Evolutionary conservation across 2,113 vertebrate species (phyloP).

Genomic region (Oxygymnocypris stewartii): DNA sequence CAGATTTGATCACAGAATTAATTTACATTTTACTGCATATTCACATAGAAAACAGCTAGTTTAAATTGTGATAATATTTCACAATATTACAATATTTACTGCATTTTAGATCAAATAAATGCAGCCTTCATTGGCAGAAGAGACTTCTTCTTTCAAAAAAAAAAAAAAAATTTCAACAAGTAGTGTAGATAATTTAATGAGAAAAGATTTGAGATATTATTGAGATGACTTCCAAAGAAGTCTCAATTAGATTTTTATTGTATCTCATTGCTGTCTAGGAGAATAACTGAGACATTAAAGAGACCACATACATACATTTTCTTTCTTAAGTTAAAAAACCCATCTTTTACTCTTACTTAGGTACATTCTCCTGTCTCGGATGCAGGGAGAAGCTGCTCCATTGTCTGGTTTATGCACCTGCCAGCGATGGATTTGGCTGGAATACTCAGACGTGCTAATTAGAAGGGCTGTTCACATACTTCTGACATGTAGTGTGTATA

Average conservation of each 20-base stretch:
- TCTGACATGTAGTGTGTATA: constrained; percentile 16
- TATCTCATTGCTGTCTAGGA: not conserved
- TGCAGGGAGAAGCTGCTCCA: not conserved
- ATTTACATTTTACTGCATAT: not conserved
- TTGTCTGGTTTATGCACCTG: constrained; percentile 12
- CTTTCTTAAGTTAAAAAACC: not conserved
- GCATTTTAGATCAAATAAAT: not conserved
- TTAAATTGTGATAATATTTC: not conserved
- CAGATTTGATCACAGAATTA: not conserved
- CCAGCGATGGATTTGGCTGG: not conserved
- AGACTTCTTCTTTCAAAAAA: too few species aligned
- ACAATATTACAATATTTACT: too few species aligned
- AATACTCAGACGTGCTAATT: not conserved
- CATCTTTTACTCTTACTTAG: not conserved
- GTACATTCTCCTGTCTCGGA: not conserved
- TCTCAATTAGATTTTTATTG: not conserved
- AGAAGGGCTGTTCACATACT: constrained; percentile 17
- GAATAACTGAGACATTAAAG: not conserved
- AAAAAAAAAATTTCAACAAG: too few species aligned
- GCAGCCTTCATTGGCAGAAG: not conserved
- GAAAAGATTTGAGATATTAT: not conserved
- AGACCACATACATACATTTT: not conserved
- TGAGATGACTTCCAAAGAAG: not conserved
- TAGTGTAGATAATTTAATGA: not conserved
- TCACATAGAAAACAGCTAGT: not conserved